phyloP scores from a whole-genome alignment of 1,140 invertebrate species.

The Dinothrombium tinctorium region DNA sequence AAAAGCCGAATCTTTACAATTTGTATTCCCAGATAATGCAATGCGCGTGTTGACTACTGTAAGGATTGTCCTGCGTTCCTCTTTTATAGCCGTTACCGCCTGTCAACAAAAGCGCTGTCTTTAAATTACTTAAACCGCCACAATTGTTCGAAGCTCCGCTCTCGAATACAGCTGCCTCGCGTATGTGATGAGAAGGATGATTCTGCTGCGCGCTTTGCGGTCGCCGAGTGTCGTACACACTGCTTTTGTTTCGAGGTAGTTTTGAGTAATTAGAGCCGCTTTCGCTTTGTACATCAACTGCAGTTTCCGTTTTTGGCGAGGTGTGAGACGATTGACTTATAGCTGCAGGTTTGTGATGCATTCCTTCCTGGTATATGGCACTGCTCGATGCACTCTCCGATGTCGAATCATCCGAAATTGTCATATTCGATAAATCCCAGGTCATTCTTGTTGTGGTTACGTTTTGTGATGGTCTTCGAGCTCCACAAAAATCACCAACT shows the following conservation, averaged over 20 bases:
- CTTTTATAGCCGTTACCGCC: constrained; percentile 55
- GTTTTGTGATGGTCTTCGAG: not conserved
- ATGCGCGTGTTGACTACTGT: constrained; percentile 47
- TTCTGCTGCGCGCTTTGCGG: too few species aligned
- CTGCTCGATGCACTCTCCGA: constrained; percentile 38
- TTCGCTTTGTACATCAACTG: not conserved
- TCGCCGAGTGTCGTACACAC: not conserved
- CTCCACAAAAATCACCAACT: constrained; percentile 41
- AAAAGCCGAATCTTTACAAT: constrained; percentile 26
- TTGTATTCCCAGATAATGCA: constrained; percentile 75
- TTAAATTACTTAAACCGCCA: constrained; percentile 3
- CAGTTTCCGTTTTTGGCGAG: not conserved
- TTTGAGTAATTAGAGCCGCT: too few species aligned
- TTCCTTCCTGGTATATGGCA: constrained; percentile 29
- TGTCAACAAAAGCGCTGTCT: constrained; percentile 59
- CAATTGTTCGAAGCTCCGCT: too few species aligned
- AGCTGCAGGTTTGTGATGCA: constrained; percentile 21
- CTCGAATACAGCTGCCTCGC: too few species aligned
- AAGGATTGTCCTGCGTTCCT: constrained; percentile 16
- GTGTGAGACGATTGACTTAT: not conserved
- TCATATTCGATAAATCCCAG: constrained; percentile 45
- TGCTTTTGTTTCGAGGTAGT: too few species aligned
- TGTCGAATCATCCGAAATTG: constrained; percentile 56
- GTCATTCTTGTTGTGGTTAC: constrained; percentile 22
- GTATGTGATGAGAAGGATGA: too few species aligned